phyloP scores from a whole-genome alignment of 2,888 invertebrate species.

The Malacosoma neustria region DNA sequence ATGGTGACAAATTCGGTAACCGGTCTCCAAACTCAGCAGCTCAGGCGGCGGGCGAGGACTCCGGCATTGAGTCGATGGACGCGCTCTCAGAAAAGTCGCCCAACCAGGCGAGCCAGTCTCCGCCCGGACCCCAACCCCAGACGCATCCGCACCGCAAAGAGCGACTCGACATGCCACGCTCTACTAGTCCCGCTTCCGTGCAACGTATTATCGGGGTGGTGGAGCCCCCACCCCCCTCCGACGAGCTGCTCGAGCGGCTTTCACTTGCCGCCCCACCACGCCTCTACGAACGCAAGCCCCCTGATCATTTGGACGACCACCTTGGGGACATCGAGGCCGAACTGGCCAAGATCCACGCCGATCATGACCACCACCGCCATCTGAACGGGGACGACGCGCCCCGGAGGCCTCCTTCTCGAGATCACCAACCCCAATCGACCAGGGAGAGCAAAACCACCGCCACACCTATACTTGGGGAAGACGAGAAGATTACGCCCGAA shows the following conservation, averaged over 20 bases:
- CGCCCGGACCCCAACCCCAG: constrained; percentile 45
- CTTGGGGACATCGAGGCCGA: constrained; percentile 81
- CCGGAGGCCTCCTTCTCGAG: constrained; percentile 20
- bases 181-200: constrained; percentile 56
- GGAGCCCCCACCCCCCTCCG: constrained; percentile 40
- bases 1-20: constrained; percentile 48
- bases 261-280: constrained; percentile 37
- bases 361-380: constrained; percentile 53
- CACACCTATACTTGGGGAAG: constrained; percentile 16
- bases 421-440: background rate
- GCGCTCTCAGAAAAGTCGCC: constrained; percentile 93
- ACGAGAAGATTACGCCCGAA: constrained; percentile 9
- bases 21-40: constrained; percentile 65
- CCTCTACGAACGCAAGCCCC: constrained; percentile 46
- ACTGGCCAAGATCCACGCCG: constrained; percentile 78
- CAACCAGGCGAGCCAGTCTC: constrained; percentile 89
- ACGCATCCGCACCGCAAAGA: constrained; percentile 58
- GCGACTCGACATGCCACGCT: constrained; percentile 55
- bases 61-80: constrained; percentile 95
- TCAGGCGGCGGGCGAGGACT: constrained; percentile 87
- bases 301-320: constrained; percentile 65
- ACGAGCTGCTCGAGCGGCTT: constrained; percentile 41
- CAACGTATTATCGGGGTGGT: constrained; percentile 63
- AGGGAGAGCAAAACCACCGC: constrained; percentile 17
- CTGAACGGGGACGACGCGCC: constrained; percentile 51